Conservation (phyloP, 2,888 invertebrate species). For the Sinodicranocentrus sp. region DNA sequence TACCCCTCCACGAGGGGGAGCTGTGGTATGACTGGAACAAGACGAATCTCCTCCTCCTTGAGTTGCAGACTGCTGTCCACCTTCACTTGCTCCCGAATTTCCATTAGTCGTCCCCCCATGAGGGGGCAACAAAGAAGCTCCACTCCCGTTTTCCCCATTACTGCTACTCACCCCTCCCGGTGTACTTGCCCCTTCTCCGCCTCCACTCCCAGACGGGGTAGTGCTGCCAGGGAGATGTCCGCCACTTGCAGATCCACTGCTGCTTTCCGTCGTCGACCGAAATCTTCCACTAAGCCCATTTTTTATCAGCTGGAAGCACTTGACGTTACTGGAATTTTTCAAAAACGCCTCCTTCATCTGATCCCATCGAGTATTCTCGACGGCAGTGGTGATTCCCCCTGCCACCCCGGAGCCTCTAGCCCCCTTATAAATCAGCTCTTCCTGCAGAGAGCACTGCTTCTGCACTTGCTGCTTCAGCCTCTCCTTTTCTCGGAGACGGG, state of each 20-base stretch:
- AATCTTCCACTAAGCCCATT: constrained; percentile 86
- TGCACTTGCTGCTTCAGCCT: constrained; percentile 88
- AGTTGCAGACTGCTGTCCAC: neutral
- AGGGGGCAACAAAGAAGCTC: too few species aligned
- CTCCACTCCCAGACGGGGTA: neutral
- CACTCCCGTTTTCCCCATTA: neutral
- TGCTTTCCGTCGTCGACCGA: constrained; percentile 30
- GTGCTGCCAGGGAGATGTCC: neutral
- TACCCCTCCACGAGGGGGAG: constrained; percentile 22
- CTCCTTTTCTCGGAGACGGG: constrained; percentile 89
- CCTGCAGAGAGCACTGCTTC: constrained; percentile 93
- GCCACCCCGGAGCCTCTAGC: constrained; percentile 26
- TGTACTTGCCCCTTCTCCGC: constrained; percentile 28
- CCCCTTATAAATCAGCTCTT: constrained; percentile 86
- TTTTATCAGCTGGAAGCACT: constrained; percentile 87
- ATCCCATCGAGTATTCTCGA: constrained; percentile 78
- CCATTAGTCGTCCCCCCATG: neutral
- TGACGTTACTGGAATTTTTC: constrained; percentile 86
- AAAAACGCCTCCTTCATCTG: constrained; percentile 86
- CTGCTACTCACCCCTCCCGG: neutral
- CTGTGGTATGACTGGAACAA: too few species aligned
- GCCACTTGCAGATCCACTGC: neutral
- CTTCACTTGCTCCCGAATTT: neutral
- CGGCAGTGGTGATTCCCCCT: neutral
- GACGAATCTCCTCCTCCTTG: neutral